Percentiles rank a stretch among this genome's conserved stretches.
These are phyloP conservation scores for Pseudoips prasinana DNA, from an alignment of 2,888 invertebrate species.

Conservation along the genomic window DNA sequence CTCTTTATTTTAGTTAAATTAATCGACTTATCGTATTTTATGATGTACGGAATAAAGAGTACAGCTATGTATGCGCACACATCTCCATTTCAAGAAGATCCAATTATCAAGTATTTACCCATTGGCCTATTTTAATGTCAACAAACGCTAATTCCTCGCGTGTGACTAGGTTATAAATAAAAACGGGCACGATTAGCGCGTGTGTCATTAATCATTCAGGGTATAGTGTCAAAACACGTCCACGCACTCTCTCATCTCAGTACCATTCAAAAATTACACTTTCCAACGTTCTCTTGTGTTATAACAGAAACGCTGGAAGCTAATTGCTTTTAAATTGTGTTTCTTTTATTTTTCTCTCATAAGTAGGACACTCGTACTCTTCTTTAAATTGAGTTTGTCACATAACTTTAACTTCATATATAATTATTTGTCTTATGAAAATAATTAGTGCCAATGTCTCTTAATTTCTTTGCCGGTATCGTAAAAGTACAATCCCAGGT, in stretches of 20 bases:
- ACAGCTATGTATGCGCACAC: no score
- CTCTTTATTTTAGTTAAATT: no score
- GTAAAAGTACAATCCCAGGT: not conserved
- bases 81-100: no score
- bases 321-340: conserved; percentile 55
- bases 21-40: no score
- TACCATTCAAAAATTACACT: conserved; percentile 52
- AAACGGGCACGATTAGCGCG: conserved; percentile 59
- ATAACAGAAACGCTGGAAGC: conserved; percentile 38
- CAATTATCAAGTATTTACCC: conserved; percentile 28
- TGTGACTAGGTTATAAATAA: conserved; percentile 60
- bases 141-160: conserved; percentile 54
- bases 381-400: conserved; percentile 31
- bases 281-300: conserved; percentile 39
- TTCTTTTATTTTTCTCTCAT: conserved; percentile 35
- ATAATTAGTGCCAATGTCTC: conserved; percentile 9
- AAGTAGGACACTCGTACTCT: conserved; percentile 32
- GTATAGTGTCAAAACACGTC: conserved; percentile 70
- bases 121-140: conserved; percentile 65
- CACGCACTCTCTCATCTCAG: conserved; percentile 64
- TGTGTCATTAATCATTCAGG: conserved; percentile 67
- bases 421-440: conserved; percentile 24
- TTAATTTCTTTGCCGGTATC: not conserved
- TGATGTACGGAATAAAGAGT: no score
- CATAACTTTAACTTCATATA: conserved; percentile 26